Base-by-base conservation (phyloP, 2,113 vertebrate species). In the Oncorhynchus kisutch region DNA sequence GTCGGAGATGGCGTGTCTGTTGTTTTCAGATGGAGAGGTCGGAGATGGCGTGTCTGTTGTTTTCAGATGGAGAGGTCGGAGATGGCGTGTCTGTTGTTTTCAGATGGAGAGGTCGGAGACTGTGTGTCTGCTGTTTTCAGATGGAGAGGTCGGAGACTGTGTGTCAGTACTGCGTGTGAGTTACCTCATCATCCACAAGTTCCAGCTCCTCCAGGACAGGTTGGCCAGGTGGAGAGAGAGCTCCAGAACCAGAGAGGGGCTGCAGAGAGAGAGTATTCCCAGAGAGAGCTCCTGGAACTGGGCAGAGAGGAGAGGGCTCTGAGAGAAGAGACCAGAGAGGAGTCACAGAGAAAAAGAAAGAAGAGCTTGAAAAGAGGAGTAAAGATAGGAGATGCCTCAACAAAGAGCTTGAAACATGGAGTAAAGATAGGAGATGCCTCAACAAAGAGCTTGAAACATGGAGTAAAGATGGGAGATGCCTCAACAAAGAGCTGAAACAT, bases 151-250 rank as follows among this genome's bases (percentile, higher is more conserved):
- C 27, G 27, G 27, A 27, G 27, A 12, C 31, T 6, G 31, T 5
- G 71, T 98, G 96, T 81, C 92, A 90, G 59, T 98, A 96, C 89
- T 98, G 96, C 2, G 96, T 0, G 91, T 98, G 76, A 98, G 96
- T 92, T 97, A 97, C 85, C 82, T 98, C 81, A 95, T 95, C 70
- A 94, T 95, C 69, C 94, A 96, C 1, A 95, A 97, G 81, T 96
- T 98, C 83, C 95, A 95, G 75, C 81, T 87, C 80, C 94, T 98
- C 88, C 91, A 95, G 86, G 93, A 93, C 71, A 95, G 88, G 86
- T 72, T 96, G 6, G 91, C 88, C 92, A 92, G 0, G 78, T 94
- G 91, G 93, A 97, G 88, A 88, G 88, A 77, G 91, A 97, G 82
- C 83, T 97, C 54, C 91, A 91, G 57, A 88, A 88, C 48, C 91